Base-by-base conservation (phyloP, 2,113 vertebrate genomes). In the Acinonyx jubatus region DNA sequence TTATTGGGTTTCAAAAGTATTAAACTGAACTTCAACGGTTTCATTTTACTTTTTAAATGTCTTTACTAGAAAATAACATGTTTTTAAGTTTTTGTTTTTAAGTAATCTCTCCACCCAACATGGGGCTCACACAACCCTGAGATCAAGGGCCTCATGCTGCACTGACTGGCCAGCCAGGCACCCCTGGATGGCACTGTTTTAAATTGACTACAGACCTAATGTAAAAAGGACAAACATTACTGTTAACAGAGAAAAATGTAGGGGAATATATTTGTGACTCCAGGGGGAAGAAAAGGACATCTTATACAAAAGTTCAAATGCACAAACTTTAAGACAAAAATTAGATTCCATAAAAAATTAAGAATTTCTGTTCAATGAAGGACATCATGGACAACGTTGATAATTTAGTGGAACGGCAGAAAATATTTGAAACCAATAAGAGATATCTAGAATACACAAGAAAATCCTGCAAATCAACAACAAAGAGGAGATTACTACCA, bases 11-110 rank as follows among this genome's bases (percentile, higher is more conserved):
- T 96, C 52, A 91, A 95, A 89, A 91, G 52, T 31, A 68, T 96
- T 95, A 96, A 97, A 97, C 12, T 85, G 83, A 45, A 87, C 87
- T 94, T 97, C 55, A 96, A 29, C 29, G 29, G n/a, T 81, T 85
- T 91, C 48, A 18, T 57, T 83, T 86, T 91, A 63, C 45, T 65
- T 85, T 95, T 90, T 50, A 33, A 81, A 63, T 73, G 36, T 81
- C 41, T 61, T 90, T 93, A 29, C 55, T 91, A 73, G 88, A 97
- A 95, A 45, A 45, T 45, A 45, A 45, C 45, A 45, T 45, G 45
- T 29, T 76, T 15, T 76, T 45, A 76, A 76, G 38, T 29, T 73
- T 41, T 27, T 74, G 14, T 14, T 74, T 74, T 74, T 27, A 74
- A 74, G 12, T 74, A 12, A 41, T 29, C 73, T 45, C 73, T 76